Conservation (phyloP, 92 coral and sea anemone species). For the Galaxea fascicularis region DNA sequence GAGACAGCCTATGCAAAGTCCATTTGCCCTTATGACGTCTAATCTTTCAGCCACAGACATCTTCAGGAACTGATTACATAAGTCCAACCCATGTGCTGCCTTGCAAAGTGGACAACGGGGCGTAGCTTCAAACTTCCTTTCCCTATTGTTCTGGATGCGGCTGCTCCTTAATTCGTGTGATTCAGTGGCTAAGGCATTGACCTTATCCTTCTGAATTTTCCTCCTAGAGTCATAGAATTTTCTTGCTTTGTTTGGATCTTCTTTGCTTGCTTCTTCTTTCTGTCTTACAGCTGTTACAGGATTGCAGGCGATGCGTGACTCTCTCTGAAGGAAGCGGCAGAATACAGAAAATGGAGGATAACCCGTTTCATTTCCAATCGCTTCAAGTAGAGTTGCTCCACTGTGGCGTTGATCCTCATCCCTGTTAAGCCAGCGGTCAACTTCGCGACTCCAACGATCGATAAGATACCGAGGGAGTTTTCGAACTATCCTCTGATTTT, state of each 20-base stretch:
- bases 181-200: not conserved
- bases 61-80: slow-evolving; percentile 29
- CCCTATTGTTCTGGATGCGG: not conserved
- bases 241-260: not conserved
- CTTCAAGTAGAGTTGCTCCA: too few species aligned
- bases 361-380: not conserved
- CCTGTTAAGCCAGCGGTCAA: slow-evolving; percentile 37
- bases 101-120: slow-evolving; percentile 22
- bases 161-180: not conserved
- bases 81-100: slow-evolving; percentile 22
- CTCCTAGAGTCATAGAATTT: not conserved
- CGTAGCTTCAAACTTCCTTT: not conserved
- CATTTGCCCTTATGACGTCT: slow-evolving; percentile 11
- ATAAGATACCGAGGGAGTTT: slow-evolving; percentile 51
- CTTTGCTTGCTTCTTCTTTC: slow-evolving; percentile 2
- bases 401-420: too few species aligned
- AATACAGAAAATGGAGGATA: slow-evolving; percentile 60
- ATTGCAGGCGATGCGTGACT: slow-evolving; percentile 59
- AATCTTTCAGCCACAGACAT: slow-evolving; percentile 37
- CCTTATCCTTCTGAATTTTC: not conserved
- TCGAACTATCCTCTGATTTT: slow-evolving; percentile 54
- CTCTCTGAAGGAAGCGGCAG: slow-evolving; percentile 45
- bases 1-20: slow-evolving; percentile 37
- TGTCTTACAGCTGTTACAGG: slow-evolving; percentile 26
- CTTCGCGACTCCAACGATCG: slow-evolving; percentile 35